Conservation (phyloP, 2,888 invertebrate genomes). For the Philereme transversata region DNA sequence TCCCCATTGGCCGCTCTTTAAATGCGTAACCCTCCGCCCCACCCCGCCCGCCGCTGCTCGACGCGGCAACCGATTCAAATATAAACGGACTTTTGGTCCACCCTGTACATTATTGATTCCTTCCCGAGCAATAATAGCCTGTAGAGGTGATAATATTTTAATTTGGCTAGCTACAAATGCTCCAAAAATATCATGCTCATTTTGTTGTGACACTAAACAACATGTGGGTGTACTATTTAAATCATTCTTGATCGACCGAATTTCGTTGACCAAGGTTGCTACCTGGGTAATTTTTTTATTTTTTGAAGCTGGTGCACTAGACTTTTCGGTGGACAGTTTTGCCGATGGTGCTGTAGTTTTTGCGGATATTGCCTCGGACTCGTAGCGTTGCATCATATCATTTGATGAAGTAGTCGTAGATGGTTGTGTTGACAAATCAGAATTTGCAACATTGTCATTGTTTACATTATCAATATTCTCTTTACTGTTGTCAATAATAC, state of each 20-base stretch:
- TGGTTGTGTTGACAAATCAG: slow-evolving; percentile 16
- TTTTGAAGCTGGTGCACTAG: slow-evolving; percentile 11
- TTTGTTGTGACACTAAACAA: slow-evolving; percentile 9
- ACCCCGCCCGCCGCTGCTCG: too few species aligned
- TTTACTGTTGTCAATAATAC: too few species aligned
- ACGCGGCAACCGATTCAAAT: too few species aligned
- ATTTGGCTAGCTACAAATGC: slow-evolving; percentile 9
- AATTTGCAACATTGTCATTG: slow-evolving; percentile 14
- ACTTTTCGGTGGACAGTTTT: slow-evolving; percentile 8
- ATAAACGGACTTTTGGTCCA: too few species aligned
- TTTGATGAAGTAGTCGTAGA: slow-evolving; percentile 9
- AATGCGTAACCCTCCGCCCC: too few species aligned
- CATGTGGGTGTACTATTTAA: slow-evolving; percentile 15
- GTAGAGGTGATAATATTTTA: slow-evolving; percentile 5
- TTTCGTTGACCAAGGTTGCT: slow-evolving; percentile 7
- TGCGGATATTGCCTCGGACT: slow-evolving; percentile 3
- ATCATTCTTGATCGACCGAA: slow-evolving; percentile 10
- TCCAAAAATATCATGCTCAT: slow-evolving; percentile 16
- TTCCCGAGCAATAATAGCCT: slow-evolving; percentile 13
- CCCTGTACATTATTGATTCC: slow-evolving; percentile 10
- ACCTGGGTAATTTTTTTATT: slow-evolving; percentile 8
- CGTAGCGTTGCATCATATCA: too few species aligned
- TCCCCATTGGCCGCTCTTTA: too few species aligned
- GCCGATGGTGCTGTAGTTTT: slow-evolving; percentile 10
- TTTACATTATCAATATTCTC: slow-evolving; percentile 12